phyloP scores from a whole-genome alignment of 1,140 invertebrate species.

The Aradophagus sp. region DNA sequence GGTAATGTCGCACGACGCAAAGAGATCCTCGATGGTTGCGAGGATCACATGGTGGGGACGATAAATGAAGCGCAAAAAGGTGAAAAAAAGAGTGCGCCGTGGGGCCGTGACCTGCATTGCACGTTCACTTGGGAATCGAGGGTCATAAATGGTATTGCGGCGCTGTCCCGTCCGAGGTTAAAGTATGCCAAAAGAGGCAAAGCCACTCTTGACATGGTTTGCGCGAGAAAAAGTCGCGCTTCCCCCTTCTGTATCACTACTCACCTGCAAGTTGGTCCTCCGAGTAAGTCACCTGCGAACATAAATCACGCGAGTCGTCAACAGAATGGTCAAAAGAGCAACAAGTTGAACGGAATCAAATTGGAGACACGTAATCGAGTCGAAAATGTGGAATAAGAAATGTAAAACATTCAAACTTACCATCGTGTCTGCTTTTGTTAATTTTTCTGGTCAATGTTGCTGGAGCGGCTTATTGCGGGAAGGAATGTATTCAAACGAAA shows the following conservation, averaged over 20 bases:
- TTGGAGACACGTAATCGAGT: too few relatives aligned
- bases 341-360: too few relatives aligned
- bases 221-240: slow-evolving; percentile 66
- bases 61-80: slow-evolving; percentile 21
- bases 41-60: slow-evolving; percentile 3
- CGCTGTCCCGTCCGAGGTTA: slow-evolving; percentile 52
- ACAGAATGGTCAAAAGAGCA: too few relatives aligned
- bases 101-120: slow-evolving; percentile 44
- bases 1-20: too few relatives aligned
- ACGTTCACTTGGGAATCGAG: slow-evolving; percentile 65
- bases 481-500: slow-evolving; percentile 9
- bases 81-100: slow-evolving; percentile 9
- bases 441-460: too few relatives aligned
- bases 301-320: neutral
- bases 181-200: slow-evolving; percentile 69
- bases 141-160: slow-evolving; percentile 70
- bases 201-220: slow-evolving; percentile 72
- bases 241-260: slow-evolving; percentile 71
- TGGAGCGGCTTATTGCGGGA: too few relatives aligned
- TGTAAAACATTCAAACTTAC: slow-evolving; percentile 1
- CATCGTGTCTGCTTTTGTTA: neutral
- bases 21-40: too few relatives aligned
- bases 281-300: slow-evolving; percentile 87
- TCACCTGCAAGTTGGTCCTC: slow-evolving; percentile 94
- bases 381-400: too few relatives aligned